Percentiles rank a stretch among this genome's conserved stretches.
Evolutionary conservation across 2,113 vertebrate genomes (phyloP).

Genomic region (Montifringilla adamsi): DNA sequence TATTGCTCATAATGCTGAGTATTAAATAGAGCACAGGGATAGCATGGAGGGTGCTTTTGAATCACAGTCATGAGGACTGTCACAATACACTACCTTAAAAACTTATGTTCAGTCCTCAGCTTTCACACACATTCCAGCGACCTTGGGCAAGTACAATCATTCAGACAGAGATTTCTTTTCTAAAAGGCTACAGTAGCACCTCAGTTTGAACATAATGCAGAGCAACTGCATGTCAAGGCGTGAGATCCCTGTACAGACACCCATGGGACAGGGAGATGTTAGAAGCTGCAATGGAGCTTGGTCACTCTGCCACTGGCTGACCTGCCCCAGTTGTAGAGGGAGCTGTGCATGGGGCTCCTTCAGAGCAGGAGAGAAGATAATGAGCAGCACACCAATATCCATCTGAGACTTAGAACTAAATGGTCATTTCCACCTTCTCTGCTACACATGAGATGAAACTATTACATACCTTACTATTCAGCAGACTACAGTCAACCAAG

Average conservation of each 20-base stretch:
- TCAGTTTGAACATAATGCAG: not conserved
- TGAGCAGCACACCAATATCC: not conserved
- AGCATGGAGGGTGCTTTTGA: not conserved
- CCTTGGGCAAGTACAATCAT: not conserved
- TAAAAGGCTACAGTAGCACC: not conserved
- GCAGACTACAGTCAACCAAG: not conserved
- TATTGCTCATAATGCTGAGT: not conserved
- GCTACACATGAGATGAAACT: not conserved
- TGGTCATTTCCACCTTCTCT: not conserved
- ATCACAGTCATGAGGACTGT: not conserved
- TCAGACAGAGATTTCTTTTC: not conserved
- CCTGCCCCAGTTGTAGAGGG: not conserved
- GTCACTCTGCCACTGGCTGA: not conserved
- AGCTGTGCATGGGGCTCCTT: not conserved
- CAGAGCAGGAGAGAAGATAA: not conserved
- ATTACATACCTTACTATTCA: constrained; percentile 37
- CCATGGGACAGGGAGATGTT: not conserved
- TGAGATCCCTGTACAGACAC: not conserved
- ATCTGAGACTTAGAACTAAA: not conserved
- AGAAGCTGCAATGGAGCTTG: not conserved
- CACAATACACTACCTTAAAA: not conserved
- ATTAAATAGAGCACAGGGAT: not conserved
- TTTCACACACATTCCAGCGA: not conserved
- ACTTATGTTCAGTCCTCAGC: not conserved
- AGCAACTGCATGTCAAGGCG: accelerated